Evolutionary conservation across 2,113 vertebrate genomes (phyloP).

Genomic region (Coreoperca whiteheadi): DNA sequence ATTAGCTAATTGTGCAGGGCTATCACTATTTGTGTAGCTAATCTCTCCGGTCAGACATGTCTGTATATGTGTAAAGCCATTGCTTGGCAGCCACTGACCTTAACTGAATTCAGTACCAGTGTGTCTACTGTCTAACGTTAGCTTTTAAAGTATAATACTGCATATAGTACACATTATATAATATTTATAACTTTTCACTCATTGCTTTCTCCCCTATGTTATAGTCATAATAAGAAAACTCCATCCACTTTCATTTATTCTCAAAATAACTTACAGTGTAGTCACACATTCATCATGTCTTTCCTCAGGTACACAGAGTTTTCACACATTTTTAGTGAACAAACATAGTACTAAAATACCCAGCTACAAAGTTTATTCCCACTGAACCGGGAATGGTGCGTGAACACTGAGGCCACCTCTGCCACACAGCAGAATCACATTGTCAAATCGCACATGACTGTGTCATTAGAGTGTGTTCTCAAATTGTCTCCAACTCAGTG

Average conservation of each 20-base stretch:
- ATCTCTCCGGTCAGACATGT: not conserved
- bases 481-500: not conserved
- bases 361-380: not conserved
- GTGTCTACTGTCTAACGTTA: not conserved
- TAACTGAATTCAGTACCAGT: not conserved
- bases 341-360: slow-evolving; percentile 18
- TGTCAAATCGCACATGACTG: slow-evolving; percentile 4
- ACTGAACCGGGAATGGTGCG: not conserved
- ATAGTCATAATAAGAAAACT: not conserved
- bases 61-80: not conserved
- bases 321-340: slow-evolving; percentile 21
- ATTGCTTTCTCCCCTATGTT: not conserved
- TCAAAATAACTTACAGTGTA: not conserved
- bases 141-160: not conserved
- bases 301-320: not conserved
- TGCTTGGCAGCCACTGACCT: not conserved
- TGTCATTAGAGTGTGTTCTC: slow-evolving; percentile 37
- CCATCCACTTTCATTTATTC: slow-evolving; percentile 5
- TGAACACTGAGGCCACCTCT: not conserved
- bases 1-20: slow-evolving; percentile 21
- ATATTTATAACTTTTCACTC: not conserved
- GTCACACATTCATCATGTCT: not conserved
- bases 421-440: not conserved
- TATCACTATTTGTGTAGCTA: slow-evolving; percentile 7
- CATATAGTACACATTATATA: not conserved